Base-by-base conservation (phyloP, 1,140 invertebrate species). In the Leptopilina clavipes region DNA sequence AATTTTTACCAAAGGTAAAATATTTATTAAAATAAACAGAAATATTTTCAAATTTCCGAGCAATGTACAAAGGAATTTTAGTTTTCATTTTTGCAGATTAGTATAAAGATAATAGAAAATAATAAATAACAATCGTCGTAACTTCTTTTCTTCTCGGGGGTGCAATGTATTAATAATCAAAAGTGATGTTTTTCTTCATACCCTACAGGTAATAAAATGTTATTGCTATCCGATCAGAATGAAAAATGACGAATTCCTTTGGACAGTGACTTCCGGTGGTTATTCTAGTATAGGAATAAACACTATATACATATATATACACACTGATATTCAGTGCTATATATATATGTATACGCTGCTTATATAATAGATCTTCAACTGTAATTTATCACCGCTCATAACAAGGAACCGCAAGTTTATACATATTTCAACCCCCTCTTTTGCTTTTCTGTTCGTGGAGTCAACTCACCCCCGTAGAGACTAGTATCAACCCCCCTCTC, bases 351-450 rank as follows among this genome's bases (percentile, higher is more conserved):
- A 76, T 76, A 65, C 71, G 82, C 74, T 82, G 84, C 84, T 86
- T 85, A 84, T 85, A 84, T 85, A 86, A 87, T 85, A 80, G 80
- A 84, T 82, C 56, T 77, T 65, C 79, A 54, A 70, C 75, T 74
- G 82, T 87, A 85, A 87, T 87, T 86, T 87, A 87, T 87, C 85
- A 87, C 83, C 82, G 83, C 83, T 86, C 85, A 83, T 87, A 87
- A 87, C 86, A 87, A 86, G 85, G 81, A 86, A 80, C 81, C 84
- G 81, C 84, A 86, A 87, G 86, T 86, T 87, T 86, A 79, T 86
- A 86, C 86, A 87, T 87, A 87, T 86, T 86, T 86, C 86, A 86
- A 79, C 70, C 76, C 76, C 75, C 79, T 78, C 78, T 59, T 37
- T 70, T 43, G 54, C 73, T 73, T 74, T 78, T 76, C 73, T 59